Base-by-base conservation (phyloP, 2,888 invertebrate genomes). In the Ditula angustiorana region DNA sequence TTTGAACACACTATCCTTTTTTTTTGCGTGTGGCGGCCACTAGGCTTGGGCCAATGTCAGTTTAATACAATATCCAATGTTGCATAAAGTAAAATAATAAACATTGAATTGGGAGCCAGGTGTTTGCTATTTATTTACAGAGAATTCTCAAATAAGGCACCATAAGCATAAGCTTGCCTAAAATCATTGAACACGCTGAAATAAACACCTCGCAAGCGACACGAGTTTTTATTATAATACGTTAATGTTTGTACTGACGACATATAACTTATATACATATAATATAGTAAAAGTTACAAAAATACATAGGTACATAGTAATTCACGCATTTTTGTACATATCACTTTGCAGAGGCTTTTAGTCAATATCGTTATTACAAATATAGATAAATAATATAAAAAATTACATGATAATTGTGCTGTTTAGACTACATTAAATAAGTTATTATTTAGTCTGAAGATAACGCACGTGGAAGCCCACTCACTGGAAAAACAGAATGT, bases 131-230 rank as follows among this genome's bases (percentile, higher is more conserved):
- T 57, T 58, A 47, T 58, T 21, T 47, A 58, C 62, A 47, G 16
- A 49, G 23, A 61, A 28, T 57, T 30, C 46, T 58, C 56, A 61
- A 58, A 49, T 64, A 71, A 73, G 72, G 72, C 71, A 71, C 70
- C 66, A 16, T 57, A 61, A 61, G 53, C 52, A 33, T 61, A 66
- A 66, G 66, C 41, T 41, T 63, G 67, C 65, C 66, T 57, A 13
- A 23, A 62, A 44, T 21, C 5, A 53, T 41, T 61, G 23, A 58
- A 35, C 50, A 65, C 62, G 23, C 21, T 11, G 8, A 30, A 35
- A 24, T 28, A 44, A 55, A 52, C 28, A 24, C 33, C 11, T 64
- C 35, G 28, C 11, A 41, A 58, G 33, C 33, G 21, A 61, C 30
- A 30, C 10, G 30, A 21, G 11, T 44, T 2, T n/a, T 37, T 24